Conservation (phyloP, 2,113 vertebrate genomes). For the Leptobrachium ailaonicum region DNA sequence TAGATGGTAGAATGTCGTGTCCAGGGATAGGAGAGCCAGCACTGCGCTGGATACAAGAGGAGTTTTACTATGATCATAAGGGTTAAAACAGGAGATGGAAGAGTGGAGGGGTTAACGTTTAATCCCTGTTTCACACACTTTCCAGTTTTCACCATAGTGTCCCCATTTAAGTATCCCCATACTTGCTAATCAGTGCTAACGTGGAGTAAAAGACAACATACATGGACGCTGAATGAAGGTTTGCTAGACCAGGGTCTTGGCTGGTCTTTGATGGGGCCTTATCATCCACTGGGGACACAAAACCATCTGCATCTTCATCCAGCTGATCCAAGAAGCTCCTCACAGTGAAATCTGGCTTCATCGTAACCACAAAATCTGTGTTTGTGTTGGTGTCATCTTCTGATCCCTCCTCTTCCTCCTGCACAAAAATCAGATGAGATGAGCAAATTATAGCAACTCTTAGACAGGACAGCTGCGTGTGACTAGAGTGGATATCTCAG, state of each 20-base stretch:
- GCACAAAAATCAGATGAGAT: slow-evolving; percentile 44
- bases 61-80: no score
- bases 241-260: slow-evolving; percentile 88
- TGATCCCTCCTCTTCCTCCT: slow-evolving; percentile 92
- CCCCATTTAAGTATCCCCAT: no score
- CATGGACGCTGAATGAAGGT: slow-evolving; percentile 91
- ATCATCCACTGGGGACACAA: slow-evolving; percentile 91
- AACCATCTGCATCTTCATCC: slow-evolving; percentile 87
- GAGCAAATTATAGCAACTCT: slow-evolving; percentile 33
- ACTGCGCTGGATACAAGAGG: no score
- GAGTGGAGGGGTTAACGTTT: no score
- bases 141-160: no score
- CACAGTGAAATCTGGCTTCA: slow-evolving; percentile 75
- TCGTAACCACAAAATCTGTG: slow-evolving; percentile 70
- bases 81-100: no score
- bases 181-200: no score
- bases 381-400: slow-evolving; percentile 81
- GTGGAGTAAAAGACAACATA: slow-evolving; percentile 63
- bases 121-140: no score
- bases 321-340: slow-evolving; percentile 84
- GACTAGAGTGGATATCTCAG: slow-evolving; percentile 5
- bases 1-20: no score
- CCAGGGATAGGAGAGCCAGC: no score
- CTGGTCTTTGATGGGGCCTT: slow-evolving; percentile 76
- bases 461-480: background rate